Evolutionary conservation across 2,113 vertebrate species (phyloP), one percentile per base, ranked within the genome.

Genomic region (Oenanthe melanoleuca): DNA sequence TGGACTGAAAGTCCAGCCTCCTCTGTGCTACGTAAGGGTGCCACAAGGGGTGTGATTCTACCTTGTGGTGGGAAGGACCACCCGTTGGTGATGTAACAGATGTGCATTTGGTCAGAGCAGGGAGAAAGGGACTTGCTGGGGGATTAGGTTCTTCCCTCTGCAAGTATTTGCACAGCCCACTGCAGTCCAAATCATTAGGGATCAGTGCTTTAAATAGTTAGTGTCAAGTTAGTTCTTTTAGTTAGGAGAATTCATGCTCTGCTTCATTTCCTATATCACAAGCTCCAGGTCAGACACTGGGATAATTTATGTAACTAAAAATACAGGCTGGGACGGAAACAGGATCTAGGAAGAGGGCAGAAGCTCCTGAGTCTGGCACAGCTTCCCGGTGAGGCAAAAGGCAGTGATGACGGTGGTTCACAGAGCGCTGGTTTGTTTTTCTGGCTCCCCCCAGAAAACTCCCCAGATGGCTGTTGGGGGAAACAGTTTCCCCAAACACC

Each of bases 251-350:
- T 45, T 29, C 0, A 0, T 53, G 24, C 42, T 83, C 55, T 49
- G 31, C 50, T 95, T 93, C 6, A 12, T 94, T 86, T 91, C 70
- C 79, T 88, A 21, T 80, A 77, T 88, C 60, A 33, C 38, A 40
- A 18, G 33, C 80, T 80, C 25, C 9, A 2, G 71, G 50, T 85
- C 71, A 95, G 73, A 60, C 38, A 5, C n/a, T 34, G 56, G 82
- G 75, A 73, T 95, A 74, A 92, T 80, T 93, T 93, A 34, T 53
- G 45, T 80, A 88, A 92, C 88, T 94, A 78, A 96, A 95, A 94
- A 83, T 91, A 95, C 28, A 50, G 47, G 3, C 63, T 80, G 52
- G 71, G 70, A 56, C 1, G 18, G 79, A 88, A 96, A 66, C 69
- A 81, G 89, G 86, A 93, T 94, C 31, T 33, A 53, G 77, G 92